Conservation (phyloP, 1,140 invertebrate species). For the Calephelis nemesis region DNA sequence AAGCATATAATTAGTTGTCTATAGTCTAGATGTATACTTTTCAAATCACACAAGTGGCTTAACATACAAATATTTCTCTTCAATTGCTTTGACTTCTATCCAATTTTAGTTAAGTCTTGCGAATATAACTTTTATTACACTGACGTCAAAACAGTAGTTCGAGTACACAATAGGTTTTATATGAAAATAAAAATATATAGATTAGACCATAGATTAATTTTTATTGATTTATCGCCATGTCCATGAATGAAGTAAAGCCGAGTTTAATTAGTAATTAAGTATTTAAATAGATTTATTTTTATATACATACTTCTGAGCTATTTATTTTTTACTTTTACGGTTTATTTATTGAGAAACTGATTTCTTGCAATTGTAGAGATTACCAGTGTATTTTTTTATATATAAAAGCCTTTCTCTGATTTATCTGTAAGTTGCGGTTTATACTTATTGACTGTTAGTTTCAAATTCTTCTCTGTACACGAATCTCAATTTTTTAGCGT, state of each 20-base stretch:
- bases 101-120: conserved; percentile 16
- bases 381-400: conserved; percentile 43
- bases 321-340: conserved; percentile 70
- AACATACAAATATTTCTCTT: conserved; percentile 24
- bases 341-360: conserved; percentile 61
- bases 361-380: conserved; percentile 43
- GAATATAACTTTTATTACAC: conserved; percentile 7
- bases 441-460: conserved; percentile 64
- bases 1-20: conserved; percentile 25
- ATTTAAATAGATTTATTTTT: conserved; percentile 71
- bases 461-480: conserved; percentile 56
- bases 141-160: conserved; percentile 9
- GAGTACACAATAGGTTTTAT: background rate
- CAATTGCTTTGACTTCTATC: conserved; percentile 9
- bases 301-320: conserved; percentile 72
- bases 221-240: conserved; percentile 13
- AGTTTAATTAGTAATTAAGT: conserved; percentile 65
- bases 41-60: conserved; percentile 36
- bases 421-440: conserved; percentile 69
- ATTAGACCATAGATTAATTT: conserved; percentile 9
- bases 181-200: conserved; percentile 6
- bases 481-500: conserved; percentile 72
- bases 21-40: conserved; percentile 33
- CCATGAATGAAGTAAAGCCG: conserved; percentile 4
- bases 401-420: conserved; percentile 41